A percentile compares a stretch with the other conserved stretches of the same genome.
phyloP scores from a whole-genome alignment of 2,113 vertebrate species.

The Semnornis frantzii region DNA sequence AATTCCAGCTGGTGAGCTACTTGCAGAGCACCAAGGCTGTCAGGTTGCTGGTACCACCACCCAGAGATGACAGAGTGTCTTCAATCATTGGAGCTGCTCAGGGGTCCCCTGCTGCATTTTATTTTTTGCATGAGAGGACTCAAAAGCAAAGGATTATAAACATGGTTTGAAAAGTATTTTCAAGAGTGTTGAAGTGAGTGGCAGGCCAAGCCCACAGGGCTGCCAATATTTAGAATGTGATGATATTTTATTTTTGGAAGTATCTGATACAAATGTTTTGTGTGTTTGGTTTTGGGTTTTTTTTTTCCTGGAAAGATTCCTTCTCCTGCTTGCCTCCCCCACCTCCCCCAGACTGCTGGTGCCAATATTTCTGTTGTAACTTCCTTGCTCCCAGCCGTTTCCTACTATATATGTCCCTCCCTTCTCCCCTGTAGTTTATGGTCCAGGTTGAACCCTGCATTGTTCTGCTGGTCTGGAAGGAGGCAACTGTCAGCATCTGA shows the following conservation, averaged over 20 bases:
- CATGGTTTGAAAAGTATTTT: not conserved
- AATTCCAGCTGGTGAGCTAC: slow-evolving; percentile 11
- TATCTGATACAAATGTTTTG: slow-evolving; percentile 29
- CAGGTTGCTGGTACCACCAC: not conserved
- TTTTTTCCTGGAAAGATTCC: slow-evolving; percentile 59
- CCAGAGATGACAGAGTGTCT: not conserved
- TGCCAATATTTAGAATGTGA: not conserved
- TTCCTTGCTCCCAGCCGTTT: slow-evolving; percentile 16
- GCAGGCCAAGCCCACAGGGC: not conserved
- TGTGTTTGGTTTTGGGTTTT: not conserved
- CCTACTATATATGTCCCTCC: slow-evolving; percentile 1
- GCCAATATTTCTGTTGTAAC: slow-evolving; percentile 36
- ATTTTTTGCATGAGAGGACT: not conserved
- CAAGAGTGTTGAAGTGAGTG: not conserved
- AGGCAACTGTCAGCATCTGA: not conserved
- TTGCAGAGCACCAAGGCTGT: not conserved
- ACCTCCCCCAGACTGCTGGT: not conserved
- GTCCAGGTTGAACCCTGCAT: not conserved
- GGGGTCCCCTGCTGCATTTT: not conserved
- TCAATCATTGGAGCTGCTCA: not conserved
- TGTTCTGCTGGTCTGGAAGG: not conserved
- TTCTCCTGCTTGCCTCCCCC: not conserved
- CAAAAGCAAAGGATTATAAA: not conserved
- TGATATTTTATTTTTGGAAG: slow-evolving; percentile 56
- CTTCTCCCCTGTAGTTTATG: not conserved